Base-by-base conservation (phyloP, 2,797 vertebrate genomes). In the Catostomus latipinnis region DNA sequence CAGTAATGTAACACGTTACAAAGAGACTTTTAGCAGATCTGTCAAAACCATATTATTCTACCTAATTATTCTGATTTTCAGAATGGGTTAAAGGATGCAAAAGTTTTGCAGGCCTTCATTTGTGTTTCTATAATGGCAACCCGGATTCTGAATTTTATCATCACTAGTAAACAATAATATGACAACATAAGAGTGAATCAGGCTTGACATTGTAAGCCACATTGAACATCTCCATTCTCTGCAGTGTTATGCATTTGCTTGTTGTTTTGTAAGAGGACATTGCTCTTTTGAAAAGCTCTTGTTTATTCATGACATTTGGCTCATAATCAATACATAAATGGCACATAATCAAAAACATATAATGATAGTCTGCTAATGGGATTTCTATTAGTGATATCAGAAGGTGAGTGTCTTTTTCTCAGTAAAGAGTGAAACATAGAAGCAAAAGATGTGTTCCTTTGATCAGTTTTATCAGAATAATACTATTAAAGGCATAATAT, bases 291-390 rank as follows among this genome's bases (percentile, higher is more conserved):
- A 54, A 43, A 54, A 70, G 8, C 34, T 34, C 3, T 34, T 34
- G 34, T 34, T 34, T 34, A 34, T 3, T 34, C 34, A 34, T 34
- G 2, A 34, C 13, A 11, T 62, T 45, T 72, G 63, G 46, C 61
- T 22, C 54, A 22, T 34, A 63, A 52, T 81, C 67, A 60, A 18
- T 76, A 63, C 61, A 67, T 16, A 12, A 62, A 71, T 34, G 34
- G 34, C 34, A 34, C 34, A 34, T 34, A 34, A 34, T 34, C 34
- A 14, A 65, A 49, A 43, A 10, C 6, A 9, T 50, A 6, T 34
- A 76, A 82, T 69, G 48, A 74, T 46, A 73, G 34, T 62, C 56
- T 1, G 0, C 52, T 82, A 74, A 82, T 69, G 50, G 56, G 49
- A 61, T 73, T 71, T 68, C 43, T 68, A 78, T 72, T 73, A 54